These are phyloP conservation scores for Andricus grossulariae DNA, from an alignment of 1,140 invertebrate genomes.

Conservation along the genomic window DNA sequence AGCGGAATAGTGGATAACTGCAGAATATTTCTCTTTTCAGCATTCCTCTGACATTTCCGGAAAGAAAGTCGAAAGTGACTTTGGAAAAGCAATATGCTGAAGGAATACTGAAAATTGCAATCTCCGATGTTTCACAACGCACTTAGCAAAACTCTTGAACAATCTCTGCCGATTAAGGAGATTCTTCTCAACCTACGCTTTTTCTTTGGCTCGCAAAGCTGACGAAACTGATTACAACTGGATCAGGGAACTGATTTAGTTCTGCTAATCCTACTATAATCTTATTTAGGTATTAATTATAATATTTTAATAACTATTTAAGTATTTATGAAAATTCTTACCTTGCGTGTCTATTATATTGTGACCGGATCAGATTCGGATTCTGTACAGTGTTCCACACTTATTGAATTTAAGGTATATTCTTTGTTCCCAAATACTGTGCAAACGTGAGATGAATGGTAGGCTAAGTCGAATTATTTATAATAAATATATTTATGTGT, in stretches of 20 bases:
- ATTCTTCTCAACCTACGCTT: neutral
- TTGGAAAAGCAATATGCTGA: too few relatives aligned
- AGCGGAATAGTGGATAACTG: too few relatives aligned
- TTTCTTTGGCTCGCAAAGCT: neutral
- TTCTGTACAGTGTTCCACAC: neutral
- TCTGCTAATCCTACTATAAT: neutral
- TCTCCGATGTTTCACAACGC: too few relatives aligned
- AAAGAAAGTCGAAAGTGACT: too few relatives aligned
- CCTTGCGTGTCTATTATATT: neutral
- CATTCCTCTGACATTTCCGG: too few relatives aligned
- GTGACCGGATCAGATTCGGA: neutral
- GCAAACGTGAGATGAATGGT: neutral
- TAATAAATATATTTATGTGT: conserved; percentile 6
- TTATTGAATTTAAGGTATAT: neutral
- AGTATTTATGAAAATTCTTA: conserved; percentile 7
- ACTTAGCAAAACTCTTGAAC: too few relatives aligned
- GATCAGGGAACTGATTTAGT: neutral
- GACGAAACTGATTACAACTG: neutral
- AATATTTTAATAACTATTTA: neutral
- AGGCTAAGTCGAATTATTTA: neutral
- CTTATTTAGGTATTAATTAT: too few relatives aligned
- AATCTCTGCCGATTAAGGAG: too few relatives aligned
- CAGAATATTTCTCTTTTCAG: too few relatives aligned
- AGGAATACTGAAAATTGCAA: too few relatives aligned
- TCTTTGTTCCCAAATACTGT: neutral